phyloP scores from a whole-genome alignment of 1,140 invertebrate genomes.

The Callitettix versicolor region DNA sequence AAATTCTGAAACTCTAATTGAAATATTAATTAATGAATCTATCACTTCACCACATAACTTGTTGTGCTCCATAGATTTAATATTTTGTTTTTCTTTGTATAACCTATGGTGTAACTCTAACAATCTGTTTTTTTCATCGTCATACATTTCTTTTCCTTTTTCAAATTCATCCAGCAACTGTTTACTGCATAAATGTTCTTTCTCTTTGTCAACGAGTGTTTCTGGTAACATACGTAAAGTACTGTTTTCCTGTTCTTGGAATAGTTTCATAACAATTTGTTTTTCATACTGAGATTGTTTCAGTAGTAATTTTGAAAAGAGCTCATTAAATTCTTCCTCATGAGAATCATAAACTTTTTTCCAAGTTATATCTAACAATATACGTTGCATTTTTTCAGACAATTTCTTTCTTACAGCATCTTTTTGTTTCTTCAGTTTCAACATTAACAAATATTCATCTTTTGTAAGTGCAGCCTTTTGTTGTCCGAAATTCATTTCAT shows the following conservation, averaged over 20 bases:
- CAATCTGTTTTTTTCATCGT: conserved; percentile 39
- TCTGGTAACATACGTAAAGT: conserved; percentile 40
- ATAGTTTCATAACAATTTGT: conserved; percentile 45
- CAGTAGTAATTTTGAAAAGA: conserved; percentile 41
- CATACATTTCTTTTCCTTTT: conserved; percentile 34
- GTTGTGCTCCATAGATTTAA: conserved; percentile 34
- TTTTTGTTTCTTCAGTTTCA: conserved; percentile 28
- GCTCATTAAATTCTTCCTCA: conserved; percentile 36
- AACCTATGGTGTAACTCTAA: conserved; percentile 39
- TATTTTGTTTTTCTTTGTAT: conserved; percentile 35
- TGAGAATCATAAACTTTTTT: conserved; percentile 33
- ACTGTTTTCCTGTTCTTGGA: conserved; percentile 42
- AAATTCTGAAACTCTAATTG: background rate
- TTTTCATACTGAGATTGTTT: conserved; percentile 50
- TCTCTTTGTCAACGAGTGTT: conserved; percentile 18
- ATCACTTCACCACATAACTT: conserved; percentile 37
- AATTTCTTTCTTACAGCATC: conserved; percentile 20
- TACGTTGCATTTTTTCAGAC: conserved; percentile 29
- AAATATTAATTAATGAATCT: background rate
- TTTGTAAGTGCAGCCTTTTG: background rate
- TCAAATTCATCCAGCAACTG: conserved; percentile 35
- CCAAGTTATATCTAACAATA: conserved; percentile 32
- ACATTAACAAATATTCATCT: background rate
- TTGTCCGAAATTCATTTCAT: background rate
- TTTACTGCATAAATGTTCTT: conserved; percentile 36